phyloP scores from a whole-genome alignment of 2,797 vertebrate genomes.

The Helarctos malayanus region DNA sequence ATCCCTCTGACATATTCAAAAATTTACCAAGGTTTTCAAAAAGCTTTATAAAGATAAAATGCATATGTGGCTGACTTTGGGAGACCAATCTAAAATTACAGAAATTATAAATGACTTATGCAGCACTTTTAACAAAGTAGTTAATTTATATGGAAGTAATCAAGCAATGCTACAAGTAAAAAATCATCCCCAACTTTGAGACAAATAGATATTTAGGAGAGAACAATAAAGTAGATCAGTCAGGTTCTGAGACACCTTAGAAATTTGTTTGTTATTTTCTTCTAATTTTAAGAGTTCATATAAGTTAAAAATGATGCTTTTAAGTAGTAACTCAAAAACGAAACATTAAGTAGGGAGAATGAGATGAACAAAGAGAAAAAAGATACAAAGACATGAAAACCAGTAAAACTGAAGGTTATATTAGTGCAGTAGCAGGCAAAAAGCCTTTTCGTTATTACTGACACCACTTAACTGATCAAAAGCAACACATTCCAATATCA shows the following conservation, averaged over 20 bases:
- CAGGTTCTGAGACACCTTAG: constrained; percentile 29
- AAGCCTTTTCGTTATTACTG: constrained; percentile 50
- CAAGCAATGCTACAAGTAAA: constrained; percentile 56
- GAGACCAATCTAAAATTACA: constrained; percentile 72
- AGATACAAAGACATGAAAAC: constrained; percentile 46
- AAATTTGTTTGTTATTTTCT: constrained; percentile 50
- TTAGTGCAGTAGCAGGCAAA: background rate
- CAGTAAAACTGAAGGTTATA: background rate
- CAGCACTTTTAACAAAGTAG: constrained; percentile 47
- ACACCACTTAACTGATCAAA: constrained; percentile 12
- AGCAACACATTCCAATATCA: constrained; percentile 61
- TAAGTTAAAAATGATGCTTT: constrained; percentile 64
- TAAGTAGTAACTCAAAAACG: constrained; percentile 58
- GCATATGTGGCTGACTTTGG: constrained; percentile 44
- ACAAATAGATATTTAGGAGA: constrained; percentile 51
- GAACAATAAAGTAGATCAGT: constrained; percentile 41
- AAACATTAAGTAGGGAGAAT: constrained; percentile 24
- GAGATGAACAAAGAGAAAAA: background rate
- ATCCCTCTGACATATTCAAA: constrained; percentile 57
- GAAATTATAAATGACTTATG: constrained; percentile 54
- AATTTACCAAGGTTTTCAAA: constrained; percentile 58
- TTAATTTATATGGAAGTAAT: constrained; percentile 63
- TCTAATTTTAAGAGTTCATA: constrained; percentile 28
- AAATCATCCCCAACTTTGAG: constrained; percentile 41
- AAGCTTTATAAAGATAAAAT: constrained; percentile 60